Conservation (phyloP, 2,888 invertebrate genomes). For the Hedya salicella region DNA sequence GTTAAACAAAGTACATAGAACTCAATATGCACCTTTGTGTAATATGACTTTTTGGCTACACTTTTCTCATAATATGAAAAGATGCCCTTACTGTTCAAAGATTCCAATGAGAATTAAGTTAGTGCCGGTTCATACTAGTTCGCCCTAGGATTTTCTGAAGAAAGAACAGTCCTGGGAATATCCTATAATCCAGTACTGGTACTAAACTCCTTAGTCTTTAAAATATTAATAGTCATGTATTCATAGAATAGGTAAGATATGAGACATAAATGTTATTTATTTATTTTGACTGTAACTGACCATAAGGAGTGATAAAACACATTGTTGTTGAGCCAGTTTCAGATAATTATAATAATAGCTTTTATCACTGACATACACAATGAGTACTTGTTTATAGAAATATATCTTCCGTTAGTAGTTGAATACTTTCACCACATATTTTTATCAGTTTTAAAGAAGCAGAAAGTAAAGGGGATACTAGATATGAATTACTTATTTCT, state of each 20-base stretch:
- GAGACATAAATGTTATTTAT: not conserved
- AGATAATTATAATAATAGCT: conserved; percentile 9
- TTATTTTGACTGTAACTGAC: conserved; percentile 1
- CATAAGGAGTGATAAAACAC: conserved; percentile 12
- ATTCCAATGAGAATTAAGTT: too few relatives aligned
- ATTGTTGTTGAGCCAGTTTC: conserved; percentile 11
- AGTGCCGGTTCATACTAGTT: too few relatives aligned
- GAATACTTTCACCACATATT: not conserved
- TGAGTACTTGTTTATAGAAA: conserved; percentile 9
- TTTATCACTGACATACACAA: conserved; percentile 15
- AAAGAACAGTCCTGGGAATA: too few relatives aligned
- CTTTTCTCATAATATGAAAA: too few relatives aligned
- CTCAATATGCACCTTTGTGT: too few relatives aligned
- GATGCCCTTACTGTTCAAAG: too few relatives aligned
- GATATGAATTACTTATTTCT: not conserved
- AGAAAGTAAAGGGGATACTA: not conserved
- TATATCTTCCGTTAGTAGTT: not conserved
- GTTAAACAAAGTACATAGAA: too few relatives aligned
- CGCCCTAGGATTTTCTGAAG: too few relatives aligned
- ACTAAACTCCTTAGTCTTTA: too few relatives aligned
- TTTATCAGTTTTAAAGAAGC: not conserved
- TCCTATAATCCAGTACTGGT: too few relatives aligned
- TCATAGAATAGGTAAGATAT: not conserved
- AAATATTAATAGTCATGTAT: too few relatives aligned
- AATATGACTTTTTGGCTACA: too few relatives aligned